Percentiles rank a stretch among this genome's conserved stretches.
Conservation (phyloP, 2,113 vertebrate species). For the Barnardius zonarius region DNA sequence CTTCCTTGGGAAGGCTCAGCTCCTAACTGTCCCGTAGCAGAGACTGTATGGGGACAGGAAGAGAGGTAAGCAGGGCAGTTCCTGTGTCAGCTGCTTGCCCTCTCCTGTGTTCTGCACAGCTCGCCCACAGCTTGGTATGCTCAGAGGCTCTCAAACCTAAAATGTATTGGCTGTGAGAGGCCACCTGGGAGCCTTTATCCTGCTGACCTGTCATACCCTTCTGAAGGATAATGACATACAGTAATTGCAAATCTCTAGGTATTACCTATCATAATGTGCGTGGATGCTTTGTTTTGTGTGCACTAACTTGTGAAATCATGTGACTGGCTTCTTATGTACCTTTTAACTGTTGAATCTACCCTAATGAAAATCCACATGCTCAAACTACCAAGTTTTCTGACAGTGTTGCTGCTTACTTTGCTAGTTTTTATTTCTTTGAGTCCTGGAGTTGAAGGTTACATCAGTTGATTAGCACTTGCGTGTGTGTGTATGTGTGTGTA, state of each 20-base stretch:
- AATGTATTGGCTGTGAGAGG: not conserved
- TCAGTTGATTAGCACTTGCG: not conserved
- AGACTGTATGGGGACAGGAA: not conserved
- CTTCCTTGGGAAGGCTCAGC: not conserved
- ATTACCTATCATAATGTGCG: not conserved
- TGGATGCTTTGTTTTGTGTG: not conserved
- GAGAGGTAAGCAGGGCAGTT: accelerated
- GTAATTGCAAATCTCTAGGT: not conserved
- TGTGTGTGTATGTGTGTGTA: not conserved
- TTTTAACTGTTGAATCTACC: not conserved
- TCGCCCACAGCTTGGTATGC: not conserved
- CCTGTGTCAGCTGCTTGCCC: not conserved
- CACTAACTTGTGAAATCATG: not conserved
- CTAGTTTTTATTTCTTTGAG: not conserved
- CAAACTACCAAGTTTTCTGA: not conserved
- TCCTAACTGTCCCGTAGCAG: accelerated
- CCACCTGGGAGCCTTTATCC: not conserved
- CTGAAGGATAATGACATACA: not conserved
- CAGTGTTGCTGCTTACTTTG: not conserved
- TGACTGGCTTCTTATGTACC: not conserved
- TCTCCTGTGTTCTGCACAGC: not conserved
- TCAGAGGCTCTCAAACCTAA: not conserved
- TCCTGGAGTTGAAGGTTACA: not conserved
- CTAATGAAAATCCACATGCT: not conserved
- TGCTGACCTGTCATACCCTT: not conserved